These are phyloP conservation scores for Peucedramus taeniatus DNA, from an alignment of 2,113 vertebrate species.

Conservation along the genomic window DNA sequence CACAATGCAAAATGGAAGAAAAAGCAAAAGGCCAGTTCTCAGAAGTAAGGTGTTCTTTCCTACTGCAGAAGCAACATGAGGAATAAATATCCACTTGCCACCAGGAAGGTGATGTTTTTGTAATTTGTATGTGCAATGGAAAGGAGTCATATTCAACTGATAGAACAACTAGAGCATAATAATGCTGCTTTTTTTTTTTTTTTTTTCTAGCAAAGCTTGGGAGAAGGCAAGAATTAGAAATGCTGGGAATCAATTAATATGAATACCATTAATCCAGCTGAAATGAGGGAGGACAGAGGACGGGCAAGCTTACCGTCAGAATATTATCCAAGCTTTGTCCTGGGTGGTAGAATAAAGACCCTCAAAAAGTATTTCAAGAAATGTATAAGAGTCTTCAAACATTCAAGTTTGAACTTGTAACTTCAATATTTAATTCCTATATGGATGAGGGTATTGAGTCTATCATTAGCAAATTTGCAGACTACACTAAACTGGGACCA, in stretches of 20 bases:
- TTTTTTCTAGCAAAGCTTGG: neutral
- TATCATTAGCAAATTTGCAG: neutral
- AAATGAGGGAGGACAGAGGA: neutral
- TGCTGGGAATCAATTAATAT: neutral
- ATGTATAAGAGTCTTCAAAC: neutral
- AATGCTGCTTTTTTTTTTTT: neutral
- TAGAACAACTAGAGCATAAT: neutral
- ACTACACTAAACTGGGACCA: accelerated
- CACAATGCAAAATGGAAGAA: neutral
- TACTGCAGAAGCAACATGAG: neutral
- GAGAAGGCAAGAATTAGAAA: neutral
- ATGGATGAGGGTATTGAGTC: neutral
- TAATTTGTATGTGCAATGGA: neutral
- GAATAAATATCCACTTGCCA: neutral
- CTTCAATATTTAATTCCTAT: neutral
- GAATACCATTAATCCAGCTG: neutral
- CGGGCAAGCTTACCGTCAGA: accelerated
- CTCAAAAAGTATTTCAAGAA: neutral
- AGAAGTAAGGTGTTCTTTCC: neutral
- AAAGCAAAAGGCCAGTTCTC: neutral
- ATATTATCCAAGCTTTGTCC: neutral
- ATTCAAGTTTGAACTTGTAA: neutral
- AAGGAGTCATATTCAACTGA: neutral
- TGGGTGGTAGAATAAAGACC: neutral
- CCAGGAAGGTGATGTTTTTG: neutral